Evolutionary conservation across 1,140 invertebrate genomes (phyloP), one percentile per base, ranked within the genome.

Genomic region (Phenacoccus solenopsis): DNA sequence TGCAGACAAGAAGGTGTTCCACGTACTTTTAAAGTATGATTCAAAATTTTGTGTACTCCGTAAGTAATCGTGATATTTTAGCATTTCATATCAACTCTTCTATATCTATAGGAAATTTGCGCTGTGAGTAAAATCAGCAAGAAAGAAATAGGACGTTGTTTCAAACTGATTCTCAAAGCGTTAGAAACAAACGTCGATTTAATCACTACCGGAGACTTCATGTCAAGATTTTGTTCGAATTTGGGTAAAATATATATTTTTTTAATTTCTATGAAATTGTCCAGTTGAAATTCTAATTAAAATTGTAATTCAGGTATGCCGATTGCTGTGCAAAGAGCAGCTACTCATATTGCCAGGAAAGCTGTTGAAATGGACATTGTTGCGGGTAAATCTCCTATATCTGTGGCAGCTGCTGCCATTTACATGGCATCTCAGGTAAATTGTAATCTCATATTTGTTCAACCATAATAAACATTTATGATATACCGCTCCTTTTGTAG

Each of bases 81-180:
- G 5, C 5, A 32, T 7, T 32, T 32, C 5, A 32, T 32, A 22
- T 69, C n/a, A n/a, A n/a, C n/a, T n/a, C n/a, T 35, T 49, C 25
- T 28, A 1, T 13, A 7, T 38, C 5, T 22, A 1, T 56, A 64
- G 80, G 96, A 98, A 85, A 98, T 98, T 68, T 98, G 96, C 82
- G 95, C 96, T 9, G 93, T 98, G 28, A 98, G 94, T 76, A 97
- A 96, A 82, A 94, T 99, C 61, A 97, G 96, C 74, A 99, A 99
- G 80, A 98, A 98, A 78, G 98, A 99, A 82, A 99, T 99, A 75
- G 98, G 98, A 1, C 81, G 96, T 74, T 96, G 94, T 77, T 98
- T 98, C 76, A 98, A 97, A 77, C 76, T 97, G 28, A 98, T 98
- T 75, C 78, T 96, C 3, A 94, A 94, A 77, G 92, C 91, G 0